These are phyloP conservation scores for Pterocles orientalis DNA, from an alignment of 2,113 vertebrate genomes.

Conservation along the genomic window DNA sequence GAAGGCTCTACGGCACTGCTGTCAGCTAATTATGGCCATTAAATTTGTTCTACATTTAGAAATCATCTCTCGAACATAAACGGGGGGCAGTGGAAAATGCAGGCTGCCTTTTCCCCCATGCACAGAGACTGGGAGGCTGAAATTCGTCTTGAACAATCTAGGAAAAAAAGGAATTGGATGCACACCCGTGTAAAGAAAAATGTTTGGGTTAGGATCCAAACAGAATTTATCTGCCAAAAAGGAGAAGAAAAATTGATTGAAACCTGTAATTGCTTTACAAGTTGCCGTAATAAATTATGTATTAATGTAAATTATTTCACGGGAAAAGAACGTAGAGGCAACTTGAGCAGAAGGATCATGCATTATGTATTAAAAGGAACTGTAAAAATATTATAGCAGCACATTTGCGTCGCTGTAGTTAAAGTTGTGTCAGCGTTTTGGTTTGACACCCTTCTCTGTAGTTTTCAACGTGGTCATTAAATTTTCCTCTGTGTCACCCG, in stretches of 20 bases:
- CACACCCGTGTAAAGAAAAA: background rate
- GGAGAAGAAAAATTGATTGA: slow-evolving; percentile 60
- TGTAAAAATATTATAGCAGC: slow-evolving; percentile 72
- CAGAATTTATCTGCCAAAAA: slow-evolving; percentile 64
- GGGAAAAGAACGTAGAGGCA: slow-evolving; percentile 60
- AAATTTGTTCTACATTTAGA: background rate
- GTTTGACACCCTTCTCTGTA: slow-evolving; percentile 43
- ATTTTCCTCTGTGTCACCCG: background rate
- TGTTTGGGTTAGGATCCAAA: slow-evolving; percentile 61
- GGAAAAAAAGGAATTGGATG: background rate
- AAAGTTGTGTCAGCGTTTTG: slow-evolving; percentile 62
- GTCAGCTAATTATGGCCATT: background rate
- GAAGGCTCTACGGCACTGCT: background rate
- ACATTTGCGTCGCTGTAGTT: slow-evolving; percentile 31
- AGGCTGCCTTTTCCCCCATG: background rate
- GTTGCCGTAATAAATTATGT: slow-evolving; percentile 75
- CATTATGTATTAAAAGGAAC: slow-evolving; percentile 75
- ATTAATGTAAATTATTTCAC: slow-evolving; percentile 78
- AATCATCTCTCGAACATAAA: background rate
- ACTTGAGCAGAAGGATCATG: slow-evolving; percentile 75
- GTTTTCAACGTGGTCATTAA: slow-evolving; percentile 33
- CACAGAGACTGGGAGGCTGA: background rate
- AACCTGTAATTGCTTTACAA: slow-evolving; percentile 74
- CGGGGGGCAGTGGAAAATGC: background rate
- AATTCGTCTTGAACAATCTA: background rate